A percentile compares a stretch with the other conserved stretches of the same genome.
Conservation (phyloP, 2,113 vertebrate genomes). For the Eptesicus fuscus region DNA sequence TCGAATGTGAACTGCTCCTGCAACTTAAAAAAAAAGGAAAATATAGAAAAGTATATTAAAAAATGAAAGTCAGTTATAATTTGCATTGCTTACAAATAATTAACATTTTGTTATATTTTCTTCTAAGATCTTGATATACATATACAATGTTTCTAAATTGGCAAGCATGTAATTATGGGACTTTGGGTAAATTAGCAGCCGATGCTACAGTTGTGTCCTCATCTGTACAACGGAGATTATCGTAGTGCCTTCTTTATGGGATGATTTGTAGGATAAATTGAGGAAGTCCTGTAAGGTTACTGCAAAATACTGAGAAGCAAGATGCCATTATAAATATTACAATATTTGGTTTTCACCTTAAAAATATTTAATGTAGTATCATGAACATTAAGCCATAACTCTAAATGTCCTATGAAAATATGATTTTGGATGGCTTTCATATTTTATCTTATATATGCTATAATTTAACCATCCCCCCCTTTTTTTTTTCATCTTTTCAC, state of each 20-base stretch:
- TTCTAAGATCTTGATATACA: not conserved
- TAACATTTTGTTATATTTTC: not conserved
- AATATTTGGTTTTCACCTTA: not conserved
- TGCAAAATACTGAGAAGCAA: no score
- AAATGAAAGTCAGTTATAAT: not conserved
- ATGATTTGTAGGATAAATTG: not conserved
- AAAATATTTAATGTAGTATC: not conserved
- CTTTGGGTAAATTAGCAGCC: not conserved
- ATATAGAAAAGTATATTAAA: not conserved
- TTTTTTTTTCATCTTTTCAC: not conserved
- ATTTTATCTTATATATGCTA: not conserved
- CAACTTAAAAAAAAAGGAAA: not conserved
- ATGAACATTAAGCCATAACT: not conserved
- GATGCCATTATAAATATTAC: not conserved
- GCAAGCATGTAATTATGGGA: not conserved
- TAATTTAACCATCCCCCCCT: not conserved
- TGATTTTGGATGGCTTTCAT: not conserved
- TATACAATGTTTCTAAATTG: not conserved
- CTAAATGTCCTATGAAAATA: not conserved
- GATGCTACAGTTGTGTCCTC: not conserved
- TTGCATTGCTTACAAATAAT: slow-evolving; percentile 8
- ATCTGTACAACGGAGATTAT: not conserved
- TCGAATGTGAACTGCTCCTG: not conserved
- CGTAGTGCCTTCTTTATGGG: not conserved
- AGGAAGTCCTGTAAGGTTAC: not conserved